These are phyloP conservation scores for Hirundo rustica DNA, from an alignment of 2,797 vertebrate species.

Conservation along the genomic window DNA sequence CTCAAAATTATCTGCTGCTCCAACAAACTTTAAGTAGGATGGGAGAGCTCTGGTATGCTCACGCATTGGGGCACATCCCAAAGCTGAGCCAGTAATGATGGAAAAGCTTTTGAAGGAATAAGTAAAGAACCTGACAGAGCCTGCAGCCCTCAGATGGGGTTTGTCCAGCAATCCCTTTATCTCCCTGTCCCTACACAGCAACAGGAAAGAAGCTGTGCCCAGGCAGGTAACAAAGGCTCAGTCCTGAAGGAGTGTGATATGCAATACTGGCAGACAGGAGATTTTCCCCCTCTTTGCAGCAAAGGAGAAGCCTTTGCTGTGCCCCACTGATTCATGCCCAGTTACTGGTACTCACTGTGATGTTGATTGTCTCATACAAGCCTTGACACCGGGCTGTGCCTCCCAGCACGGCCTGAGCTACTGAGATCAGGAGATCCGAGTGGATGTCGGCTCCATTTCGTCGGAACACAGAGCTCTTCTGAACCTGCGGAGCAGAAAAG, in stretches of 20 bases:
- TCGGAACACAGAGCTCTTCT: constrained; percentile 91
- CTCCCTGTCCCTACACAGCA: neutral
- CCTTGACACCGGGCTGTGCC: constrained; percentile 90
- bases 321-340: fast-evolving
- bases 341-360: constrained; percentile 78
- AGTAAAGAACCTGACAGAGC: neutral
- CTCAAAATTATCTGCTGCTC: neutral
- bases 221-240: neutral
- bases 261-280: neutral
- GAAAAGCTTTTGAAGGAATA: neutral
- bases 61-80: neutral
- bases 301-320: neutral
- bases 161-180: neutral
- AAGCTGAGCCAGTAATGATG: neutral
- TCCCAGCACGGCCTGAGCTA: constrained; percentile 94
- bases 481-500: constrained; percentile 80
- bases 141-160: neutral
- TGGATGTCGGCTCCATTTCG: constrained; percentile 94
- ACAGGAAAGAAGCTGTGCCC: neutral
- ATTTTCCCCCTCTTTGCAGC: neutral
- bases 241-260: neutral
- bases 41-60: neutral
- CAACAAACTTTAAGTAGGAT: neutral
- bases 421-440: constrained; percentile 87
- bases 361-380: constrained; percentile 89